Percentiles rank a stretch among this genome's conserved stretches.
phyloP scores from a whole-genome alignment of 2,113 vertebrate species.

The Microtus pennsylvanicus region DNA sequence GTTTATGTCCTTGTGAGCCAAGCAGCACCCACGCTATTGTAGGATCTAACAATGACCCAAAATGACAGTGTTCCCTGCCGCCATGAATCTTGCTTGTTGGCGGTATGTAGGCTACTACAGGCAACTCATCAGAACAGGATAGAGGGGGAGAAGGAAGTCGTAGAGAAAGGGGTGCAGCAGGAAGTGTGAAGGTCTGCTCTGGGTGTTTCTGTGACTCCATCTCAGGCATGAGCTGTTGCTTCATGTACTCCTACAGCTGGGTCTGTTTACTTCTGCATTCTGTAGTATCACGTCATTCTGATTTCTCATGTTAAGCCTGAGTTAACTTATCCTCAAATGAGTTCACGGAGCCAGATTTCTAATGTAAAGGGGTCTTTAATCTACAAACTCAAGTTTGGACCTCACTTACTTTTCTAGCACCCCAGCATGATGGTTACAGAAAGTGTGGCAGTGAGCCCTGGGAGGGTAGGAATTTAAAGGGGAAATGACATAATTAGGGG shows the following conservation, averaged over 20 bases:
- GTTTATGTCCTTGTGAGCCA: neutral
- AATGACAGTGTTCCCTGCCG: neutral
- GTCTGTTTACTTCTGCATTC: neutral
- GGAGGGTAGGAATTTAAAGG: too few relatives aligned
- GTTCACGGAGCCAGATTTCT: too few relatives aligned
- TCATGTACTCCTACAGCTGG: neutral
- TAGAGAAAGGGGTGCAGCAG: neutral
- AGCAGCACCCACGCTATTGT: neutral
- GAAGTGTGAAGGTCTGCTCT: neutral
- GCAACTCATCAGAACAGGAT: neutral
- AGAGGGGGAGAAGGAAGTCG: neutral
- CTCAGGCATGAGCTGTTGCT: accelerated
- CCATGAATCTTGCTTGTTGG: neutral
- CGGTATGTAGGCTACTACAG: neutral
- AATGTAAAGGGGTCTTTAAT: too few relatives aligned
- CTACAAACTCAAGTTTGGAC: too few relatives aligned
- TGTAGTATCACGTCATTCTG: neutral
- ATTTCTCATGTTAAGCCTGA: neutral
- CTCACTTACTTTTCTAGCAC: too few relatives aligned
- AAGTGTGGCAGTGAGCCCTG: too few relatives aligned
- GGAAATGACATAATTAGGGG: too few relatives aligned
- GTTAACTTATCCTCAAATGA: too few relatives aligned
- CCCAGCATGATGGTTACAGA: too few relatives aligned
- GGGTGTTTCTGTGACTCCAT: neutral
- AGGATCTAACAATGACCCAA: neutral